phyloP scores from a whole-genome alignment of 30 jellyfish, hydroid and myxozoan species.

The Morbakka virulenta region DNA sequence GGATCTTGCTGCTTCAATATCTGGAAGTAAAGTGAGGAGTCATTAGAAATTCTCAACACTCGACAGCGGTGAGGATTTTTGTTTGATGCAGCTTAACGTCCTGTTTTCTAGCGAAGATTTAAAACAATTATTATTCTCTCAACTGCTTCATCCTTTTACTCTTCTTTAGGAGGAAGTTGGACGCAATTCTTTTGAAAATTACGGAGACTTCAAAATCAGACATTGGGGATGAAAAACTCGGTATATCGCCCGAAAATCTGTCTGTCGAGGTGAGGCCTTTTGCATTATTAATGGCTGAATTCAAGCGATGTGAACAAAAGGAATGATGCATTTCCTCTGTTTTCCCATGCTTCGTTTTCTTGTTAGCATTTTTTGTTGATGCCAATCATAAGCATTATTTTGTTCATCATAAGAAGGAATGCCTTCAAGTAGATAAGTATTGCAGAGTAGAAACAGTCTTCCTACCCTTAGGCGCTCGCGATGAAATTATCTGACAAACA shows the following conservation, averaged over 20 bases:
- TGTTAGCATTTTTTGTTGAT: neutral
- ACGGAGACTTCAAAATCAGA: neutral
- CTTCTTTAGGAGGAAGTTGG: neutral
- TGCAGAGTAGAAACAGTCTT: neutral
- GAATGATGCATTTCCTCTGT: neutral
- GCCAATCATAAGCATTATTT: too few species aligned
- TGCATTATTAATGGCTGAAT: neutral
- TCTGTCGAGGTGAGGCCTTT: neutral
- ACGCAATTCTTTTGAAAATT: neutral
- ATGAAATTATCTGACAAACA: neutral
- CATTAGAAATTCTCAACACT: too few species aligned
- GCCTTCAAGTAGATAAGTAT: too few species aligned
- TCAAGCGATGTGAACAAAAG: neutral
- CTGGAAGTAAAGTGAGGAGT: too few species aligned
- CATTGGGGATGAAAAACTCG: neutral
- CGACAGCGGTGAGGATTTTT: too few species aligned
- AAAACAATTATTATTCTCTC: too few species aligned
- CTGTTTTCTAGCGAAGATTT: too few species aligned
- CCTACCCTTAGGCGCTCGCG: neutral
- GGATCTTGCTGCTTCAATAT: too few species aligned
- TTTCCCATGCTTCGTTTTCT: neutral
- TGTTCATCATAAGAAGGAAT: too few species aligned
- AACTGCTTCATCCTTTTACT: too few species aligned
- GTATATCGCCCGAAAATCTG: neutral
- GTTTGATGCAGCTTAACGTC: too few species aligned